A percentile compares a stretch with the other conserved stretches of the same genome.
Evolutionary conservation across 1,140 invertebrate genomes (phyloP).

Genomic region (Hirudo medicinalis): DNA sequence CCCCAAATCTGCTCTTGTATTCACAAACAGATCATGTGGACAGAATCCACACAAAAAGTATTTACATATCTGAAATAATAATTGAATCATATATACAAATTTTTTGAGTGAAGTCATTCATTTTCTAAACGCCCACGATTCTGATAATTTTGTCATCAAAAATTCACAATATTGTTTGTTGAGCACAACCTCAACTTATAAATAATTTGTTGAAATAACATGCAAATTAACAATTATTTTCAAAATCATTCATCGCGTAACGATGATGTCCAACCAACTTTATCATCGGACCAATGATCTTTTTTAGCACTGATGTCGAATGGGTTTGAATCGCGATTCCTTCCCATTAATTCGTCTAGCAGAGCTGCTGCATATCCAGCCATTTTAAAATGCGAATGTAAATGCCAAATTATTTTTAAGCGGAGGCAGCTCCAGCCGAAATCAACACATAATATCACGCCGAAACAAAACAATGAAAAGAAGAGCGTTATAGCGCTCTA

Average conservation of each 20-base stretch:
- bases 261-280: conserved; percentile 48
- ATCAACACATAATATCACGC: no score
- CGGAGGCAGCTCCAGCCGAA: no score
- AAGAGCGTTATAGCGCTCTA: no score
- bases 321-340: conserved; percentile 79
- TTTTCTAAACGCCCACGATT: no score
- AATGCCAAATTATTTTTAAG: no score
- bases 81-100: not conserved
- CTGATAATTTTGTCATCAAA: no score
- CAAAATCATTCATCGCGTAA: not conserved
- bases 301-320: conserved; percentile 72
- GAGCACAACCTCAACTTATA: not conserved
- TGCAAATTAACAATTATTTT: not conserved
- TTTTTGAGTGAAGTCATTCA: no score
- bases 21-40: conserved; percentile 91
- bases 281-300: conserved; percentile 80
- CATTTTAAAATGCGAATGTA: conserved; percentile 34
- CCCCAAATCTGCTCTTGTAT: conserved; percentile 73
- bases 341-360: conserved; percentile 91
- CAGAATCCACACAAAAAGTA: conserved; percentile 90
- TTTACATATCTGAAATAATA: conserved; percentile 75
- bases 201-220: not conserved
- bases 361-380: conserved; percentile 44
- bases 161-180: not conserved
- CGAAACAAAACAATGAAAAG: no score